A percentile compares a stretch with the other conserved stretches of the same genome.
Conservation (phyloP, 2,797 vertebrate genomes). For the Myotis findleyi region DNA sequence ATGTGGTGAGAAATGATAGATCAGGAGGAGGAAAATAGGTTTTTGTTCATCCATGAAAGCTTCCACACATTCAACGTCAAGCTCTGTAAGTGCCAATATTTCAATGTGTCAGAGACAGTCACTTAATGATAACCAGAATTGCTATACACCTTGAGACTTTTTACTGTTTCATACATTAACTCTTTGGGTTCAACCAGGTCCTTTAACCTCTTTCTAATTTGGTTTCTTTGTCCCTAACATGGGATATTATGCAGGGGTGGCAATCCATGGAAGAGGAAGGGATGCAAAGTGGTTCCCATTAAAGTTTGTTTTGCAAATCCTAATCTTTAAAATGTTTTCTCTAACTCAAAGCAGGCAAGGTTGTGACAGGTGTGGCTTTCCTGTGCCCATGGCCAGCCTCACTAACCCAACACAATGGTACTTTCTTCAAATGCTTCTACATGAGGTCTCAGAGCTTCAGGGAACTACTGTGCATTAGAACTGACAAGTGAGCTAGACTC, state of each 20-base stretch:
- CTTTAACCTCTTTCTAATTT: not conserved
- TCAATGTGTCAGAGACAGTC: not conserved
- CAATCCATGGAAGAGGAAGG: not conserved
- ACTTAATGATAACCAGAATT: not conserved
- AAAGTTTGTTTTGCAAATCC: not conserved
- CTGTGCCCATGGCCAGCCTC: not conserved
- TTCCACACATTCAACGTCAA: not conserved
- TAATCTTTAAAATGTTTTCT: constrained; percentile 7
- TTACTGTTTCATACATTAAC: not conserved
- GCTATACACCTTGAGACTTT: not conserved
- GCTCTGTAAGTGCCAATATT: not conserved
- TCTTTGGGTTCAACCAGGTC: not conserved
- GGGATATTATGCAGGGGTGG: not conserved
- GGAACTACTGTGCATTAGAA: not conserved
- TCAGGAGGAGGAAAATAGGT: constrained; percentile 35
- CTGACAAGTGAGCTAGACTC: not conserved
- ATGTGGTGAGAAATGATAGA: not conserved
- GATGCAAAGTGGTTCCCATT: not conserved
- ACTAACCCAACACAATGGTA: not conserved
- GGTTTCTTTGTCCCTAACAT: not conserved
- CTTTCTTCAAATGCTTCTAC: not conserved
- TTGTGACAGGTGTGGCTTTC: not conserved
- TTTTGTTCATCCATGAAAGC: not conserved
- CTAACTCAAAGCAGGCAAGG: not conserved
- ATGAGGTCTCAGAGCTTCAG: not conserved